Evolutionary conservation across 2,888 invertebrate genomes (phyloP), one percentile per base, ranked within the genome.

Genomic region (Megamerina dolium): DNA sequence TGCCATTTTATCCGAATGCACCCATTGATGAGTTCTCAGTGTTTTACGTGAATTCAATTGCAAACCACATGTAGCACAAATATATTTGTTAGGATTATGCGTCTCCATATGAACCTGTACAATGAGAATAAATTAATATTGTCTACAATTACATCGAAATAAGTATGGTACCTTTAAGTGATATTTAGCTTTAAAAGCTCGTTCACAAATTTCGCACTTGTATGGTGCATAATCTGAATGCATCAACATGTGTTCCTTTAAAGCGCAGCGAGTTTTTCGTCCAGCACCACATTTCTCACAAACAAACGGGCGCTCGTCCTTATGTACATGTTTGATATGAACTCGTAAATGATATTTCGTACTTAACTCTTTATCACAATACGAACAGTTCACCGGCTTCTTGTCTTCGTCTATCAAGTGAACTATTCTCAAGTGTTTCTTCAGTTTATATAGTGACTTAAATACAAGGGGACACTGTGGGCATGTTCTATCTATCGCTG

Each of bases 1-100:
- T 36, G 61, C 59, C 58, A 67, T 68, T 29, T 67, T 58, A 43
- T 68, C 67, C 3, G 68, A 66, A 49, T 68, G 67, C 3, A 68
- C 66, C 18, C 67, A 41, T 6, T 66, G 60, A 44, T 68, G 67
- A 9, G 66, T 64, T 35, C 59, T 64, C 0, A 68, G 50, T 0
- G 67, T 68, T 8, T 63, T 55, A 1, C 63, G 54, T 1, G 67
- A 68, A 32, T 67, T 68, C 5, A 68, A 35, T 37, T 68, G 62
- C 38, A 66, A 56, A 12, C 67, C 67, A 30, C 67, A 68, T 37
- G 61, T 59, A 3, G 63, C 59, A 20, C 67, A 68, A 9, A 68
- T 55, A 45, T 67, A 64, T 40, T 67, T 68, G 36, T 66, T 64
- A 3, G 66, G 62, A 48, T 66, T 66, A 29, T 68, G 67, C 0